Conservation (phyloP, 92 coral and sea anemone genomes). For the Epizoanthus rinbou region DNA sequence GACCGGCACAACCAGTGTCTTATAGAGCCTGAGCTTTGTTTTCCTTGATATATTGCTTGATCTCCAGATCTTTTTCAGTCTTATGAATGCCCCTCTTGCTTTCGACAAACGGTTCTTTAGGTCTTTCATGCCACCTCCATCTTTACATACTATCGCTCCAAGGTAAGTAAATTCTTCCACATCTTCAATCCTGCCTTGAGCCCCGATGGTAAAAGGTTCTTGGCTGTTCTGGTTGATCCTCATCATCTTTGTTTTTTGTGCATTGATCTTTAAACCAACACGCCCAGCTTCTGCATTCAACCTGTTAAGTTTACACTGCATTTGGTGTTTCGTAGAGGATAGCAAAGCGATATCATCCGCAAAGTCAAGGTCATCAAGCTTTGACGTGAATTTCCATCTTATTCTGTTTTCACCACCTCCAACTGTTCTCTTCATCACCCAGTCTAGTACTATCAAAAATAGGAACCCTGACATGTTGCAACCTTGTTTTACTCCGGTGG, state of each 20-base stretch:
- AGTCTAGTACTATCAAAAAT: background rate
- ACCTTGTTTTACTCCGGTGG: too few relatives aligned
- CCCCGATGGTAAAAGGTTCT: background rate
- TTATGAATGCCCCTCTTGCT: conserved; percentile 29
- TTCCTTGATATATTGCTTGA: conserved; percentile 29
- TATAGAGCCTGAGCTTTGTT: conserved; percentile 50
- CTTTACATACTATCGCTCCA: conserved; percentile 39
- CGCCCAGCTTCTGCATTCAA: conserved; percentile 36
- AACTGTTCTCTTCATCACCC: background rate
- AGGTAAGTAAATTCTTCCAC: conserved; percentile 40
- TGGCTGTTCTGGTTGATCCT: conserved; percentile 20
- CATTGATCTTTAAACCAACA: conserved; percentile 40
- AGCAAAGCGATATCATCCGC: conserved; percentile 13
- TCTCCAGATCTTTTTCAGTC: conserved; percentile 43
- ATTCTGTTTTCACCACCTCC: background rate
- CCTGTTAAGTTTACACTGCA: conserved; percentile 33
- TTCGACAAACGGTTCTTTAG: conserved; percentile 34
- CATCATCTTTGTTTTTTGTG: conserved; percentile 37
- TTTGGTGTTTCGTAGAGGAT: conserved; percentile 26
- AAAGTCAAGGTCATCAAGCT: too few relatives aligned
- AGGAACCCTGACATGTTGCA: too few relatives aligned
- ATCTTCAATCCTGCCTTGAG: conserved; percentile 31
- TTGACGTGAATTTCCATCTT: too few relatives aligned
- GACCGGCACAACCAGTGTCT: conserved; percentile 49
- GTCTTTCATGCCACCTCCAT: conserved; percentile 50